phyloP scores from a whole-genome alignment of 2,113 vertebrate species.

The Athene cunicularia region DNA sequence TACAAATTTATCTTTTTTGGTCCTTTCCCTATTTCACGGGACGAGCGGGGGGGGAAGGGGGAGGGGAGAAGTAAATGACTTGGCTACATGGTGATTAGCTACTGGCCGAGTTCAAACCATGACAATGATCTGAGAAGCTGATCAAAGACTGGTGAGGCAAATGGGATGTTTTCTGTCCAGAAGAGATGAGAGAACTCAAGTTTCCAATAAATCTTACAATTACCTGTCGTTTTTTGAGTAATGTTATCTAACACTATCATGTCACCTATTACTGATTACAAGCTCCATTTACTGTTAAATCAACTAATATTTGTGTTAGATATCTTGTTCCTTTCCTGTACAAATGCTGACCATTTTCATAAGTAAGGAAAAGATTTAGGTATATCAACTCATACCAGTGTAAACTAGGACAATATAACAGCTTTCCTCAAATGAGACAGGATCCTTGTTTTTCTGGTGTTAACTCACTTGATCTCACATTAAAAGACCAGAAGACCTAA shows the following conservation, averaged over 20 bases:
- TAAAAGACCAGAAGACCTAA: not conserved
- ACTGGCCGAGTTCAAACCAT: too few relatives aligned
- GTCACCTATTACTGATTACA: not conserved
- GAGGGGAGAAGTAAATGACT: too few relatives aligned
- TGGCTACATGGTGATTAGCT: too few relatives aligned
- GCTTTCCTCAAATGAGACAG: not conserved
- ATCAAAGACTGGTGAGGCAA: not conserved
- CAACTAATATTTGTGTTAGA: not conserved
- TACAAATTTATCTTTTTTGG: too few relatives aligned
- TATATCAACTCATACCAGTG: not conserved
- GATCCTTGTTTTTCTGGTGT: not conserved
- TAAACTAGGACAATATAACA: not conserved
- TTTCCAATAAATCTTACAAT: slow-evolving; percentile 23
- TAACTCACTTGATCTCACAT: not conserved
- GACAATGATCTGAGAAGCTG: not conserved
- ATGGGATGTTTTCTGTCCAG: not conserved
- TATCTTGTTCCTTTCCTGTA: not conserved
- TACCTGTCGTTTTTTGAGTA: not conserved
- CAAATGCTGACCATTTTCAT: not conserved
- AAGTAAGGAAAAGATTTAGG: not conserved
- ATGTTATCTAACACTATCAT: not conserved
- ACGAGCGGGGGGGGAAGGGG: too few relatives aligned
- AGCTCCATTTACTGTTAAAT: not conserved
- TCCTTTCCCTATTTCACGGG: too few relatives aligned
- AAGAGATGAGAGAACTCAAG: not conserved